Base-by-base conservation (phyloP, 2,797 vertebrate genomes). In the Acrossocheilus fasciatus region DNA sequence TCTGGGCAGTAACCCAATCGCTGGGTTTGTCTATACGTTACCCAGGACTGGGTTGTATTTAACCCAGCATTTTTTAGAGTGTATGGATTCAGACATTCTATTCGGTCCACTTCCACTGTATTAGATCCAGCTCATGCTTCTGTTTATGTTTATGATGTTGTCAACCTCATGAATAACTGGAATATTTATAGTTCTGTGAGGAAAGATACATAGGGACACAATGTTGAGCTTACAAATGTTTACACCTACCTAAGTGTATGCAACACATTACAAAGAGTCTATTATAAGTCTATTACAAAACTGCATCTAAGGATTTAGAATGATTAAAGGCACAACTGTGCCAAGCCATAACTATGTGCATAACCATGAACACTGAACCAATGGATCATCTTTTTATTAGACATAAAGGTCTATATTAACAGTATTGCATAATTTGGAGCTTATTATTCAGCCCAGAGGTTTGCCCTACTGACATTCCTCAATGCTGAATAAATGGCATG, bases 401-500 rank as follows among this genome's bases (percentile, higher is more conserved):
- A 34, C 75, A 77, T 64, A 43, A 72, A 59, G 50, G 10, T 30
- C 30, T 30, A 30, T 30, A 30, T 30, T 30, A 70, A 69, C 5
- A 43, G 23, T 45, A 8, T 43, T 78, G 75, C 50, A 79, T 85
- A 70, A 70, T 41, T 34, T 10, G 30, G 41, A 69, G 47, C 45
- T 68, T 43, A 78, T 78, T 79, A 34, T 23, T 30, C 75, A 85
- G 47, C 64, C 34, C 30, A 69, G 70, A n/a, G 54, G 50, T 78
- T 79, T 70, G 64, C 39, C 75, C 75, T 43, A 41, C 36, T n/a
- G 64, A 57, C 50, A 68, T 85, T 85, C 36, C 47, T 54, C 64
- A 26, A 54, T 18, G 62, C 64, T 57, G n/a, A 70, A 84, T 77
- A 76, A 69, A 69, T 54, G 34, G 54, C 43, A 68, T 3, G 34